A percentile compares a stretch with the other conserved stretches of the same genome.
phyloP scores from a whole-genome alignment of 2,888 invertebrate genomes.

The Lumbricus terrestris region DNA sequence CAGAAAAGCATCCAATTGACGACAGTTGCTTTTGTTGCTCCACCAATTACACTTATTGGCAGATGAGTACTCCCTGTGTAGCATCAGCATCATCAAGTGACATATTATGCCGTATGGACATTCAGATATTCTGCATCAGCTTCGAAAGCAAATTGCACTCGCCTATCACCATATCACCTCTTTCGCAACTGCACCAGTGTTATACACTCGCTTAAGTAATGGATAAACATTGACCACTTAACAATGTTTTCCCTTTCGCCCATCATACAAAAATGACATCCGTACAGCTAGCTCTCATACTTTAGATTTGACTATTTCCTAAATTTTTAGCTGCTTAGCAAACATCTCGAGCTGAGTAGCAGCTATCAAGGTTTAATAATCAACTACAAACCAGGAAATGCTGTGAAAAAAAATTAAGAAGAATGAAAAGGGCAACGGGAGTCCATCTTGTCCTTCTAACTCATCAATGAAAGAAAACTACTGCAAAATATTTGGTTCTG shows the following conservation, averaged over 20 bases:
- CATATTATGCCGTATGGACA: background rate
- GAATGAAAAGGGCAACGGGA: too few species aligned
- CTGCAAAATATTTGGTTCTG: background rate
- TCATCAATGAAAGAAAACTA: background rate
- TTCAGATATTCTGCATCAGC: background rate
- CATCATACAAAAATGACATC: background rate
- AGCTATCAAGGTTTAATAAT: background rate
- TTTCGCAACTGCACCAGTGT: background rate
- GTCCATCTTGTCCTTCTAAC: too few species aligned
- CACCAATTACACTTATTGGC: background rate
- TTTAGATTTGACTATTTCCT: too few species aligned
- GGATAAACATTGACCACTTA: background rate
- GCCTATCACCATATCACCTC: background rate
- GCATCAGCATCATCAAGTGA: background rate
- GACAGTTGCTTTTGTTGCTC: constrained; percentile 3
- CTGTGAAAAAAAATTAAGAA: background rate
- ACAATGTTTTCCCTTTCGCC: background rate
- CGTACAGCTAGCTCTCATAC: background rate
- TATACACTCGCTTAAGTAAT: background rate
- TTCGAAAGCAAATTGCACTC: background rate
- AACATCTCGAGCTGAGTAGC: background rate
- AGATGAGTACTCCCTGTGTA: background rate
- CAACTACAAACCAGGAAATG: background rate
- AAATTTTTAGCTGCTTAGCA: background rate
- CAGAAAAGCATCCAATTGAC: background rate